Evolutionary conservation across 2,888 invertebrate species (phyloP).

Genomic region (Heliconius sara): DNA sequence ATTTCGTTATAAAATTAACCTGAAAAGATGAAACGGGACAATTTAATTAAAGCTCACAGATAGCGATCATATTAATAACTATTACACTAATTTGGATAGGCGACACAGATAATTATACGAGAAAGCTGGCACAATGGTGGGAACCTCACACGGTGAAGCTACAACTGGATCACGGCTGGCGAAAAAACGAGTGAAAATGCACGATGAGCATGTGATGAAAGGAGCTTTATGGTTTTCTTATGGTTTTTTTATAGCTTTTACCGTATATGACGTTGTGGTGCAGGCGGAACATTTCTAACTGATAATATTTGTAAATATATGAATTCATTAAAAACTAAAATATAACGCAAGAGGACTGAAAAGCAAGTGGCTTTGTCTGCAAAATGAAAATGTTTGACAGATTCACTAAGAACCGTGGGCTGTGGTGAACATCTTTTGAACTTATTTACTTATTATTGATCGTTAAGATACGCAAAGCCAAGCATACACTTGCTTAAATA

Average conservation of each 20-base stretch:
- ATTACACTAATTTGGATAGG: conserved; percentile 76
- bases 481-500: no score
- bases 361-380: no score
- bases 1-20: conserved; percentile 23
- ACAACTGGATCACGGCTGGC: conserved; percentile 69
- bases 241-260: conserved; percentile 19
- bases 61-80: conserved; percentile 60
- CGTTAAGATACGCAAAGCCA: no score
- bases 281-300: background rate
- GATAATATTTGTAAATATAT: background rate
- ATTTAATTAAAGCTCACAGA: conserved; percentile 42
- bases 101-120: conserved; percentile 78
- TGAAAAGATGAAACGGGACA: conserved; percentile 35
- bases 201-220: conserved; percentile 37
- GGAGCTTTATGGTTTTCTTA: conserved; percentile 33
- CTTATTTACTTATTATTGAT: no score
- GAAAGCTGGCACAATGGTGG: conserved; percentile 76
- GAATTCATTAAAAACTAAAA: no score
- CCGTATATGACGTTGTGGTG: conserved; percentile 1
- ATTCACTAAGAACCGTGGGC: no score
- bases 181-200: conserved; percentile 44
- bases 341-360: no score
- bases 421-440: no score
- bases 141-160: conserved; percentile 73
- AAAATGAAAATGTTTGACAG: no score